phyloP scores from a whole-genome alignment of 2,113 vertebrate genomes.

The Rutilus rutilus region DNA sequence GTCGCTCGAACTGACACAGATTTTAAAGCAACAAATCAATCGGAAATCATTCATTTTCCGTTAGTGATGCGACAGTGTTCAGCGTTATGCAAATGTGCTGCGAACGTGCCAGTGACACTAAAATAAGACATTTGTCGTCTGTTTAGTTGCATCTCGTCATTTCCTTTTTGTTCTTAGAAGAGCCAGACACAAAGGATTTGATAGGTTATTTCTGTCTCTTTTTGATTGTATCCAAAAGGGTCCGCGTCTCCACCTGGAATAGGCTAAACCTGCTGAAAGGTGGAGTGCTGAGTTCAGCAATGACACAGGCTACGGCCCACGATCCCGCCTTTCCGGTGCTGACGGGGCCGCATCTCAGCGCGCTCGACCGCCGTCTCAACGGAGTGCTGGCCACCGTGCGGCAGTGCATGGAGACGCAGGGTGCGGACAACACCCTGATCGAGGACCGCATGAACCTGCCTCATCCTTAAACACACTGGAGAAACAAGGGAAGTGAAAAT shows the following conservation, averaged over 20 bases:
- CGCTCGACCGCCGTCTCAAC: conserved; percentile 88
- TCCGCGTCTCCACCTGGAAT: conserved; percentile 97
- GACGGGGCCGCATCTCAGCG: conserved; percentile 84
- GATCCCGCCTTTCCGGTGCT: conserved; percentile 91
- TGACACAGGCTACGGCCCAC: conserved; percentile 86
- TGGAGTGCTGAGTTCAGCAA: conserved; percentile 85
- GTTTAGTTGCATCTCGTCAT: background rate
- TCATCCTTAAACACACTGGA: conserved; percentile 74
- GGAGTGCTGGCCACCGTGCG: conserved; percentile 87
- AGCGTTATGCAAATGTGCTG: background rate
- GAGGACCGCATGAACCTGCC: conserved; percentile 97
- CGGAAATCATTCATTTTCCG: background rate
- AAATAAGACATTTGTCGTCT: too few species aligned
- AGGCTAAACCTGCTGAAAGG: conserved; percentile 88
- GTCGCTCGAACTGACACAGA: background rate
- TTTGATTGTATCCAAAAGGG: conserved; percentile 73
- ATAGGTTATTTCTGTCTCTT: background rate
- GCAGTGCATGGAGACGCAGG: conserved; percentile 94
- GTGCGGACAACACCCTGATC: conserved; percentile 88
- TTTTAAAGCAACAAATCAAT: background rate
- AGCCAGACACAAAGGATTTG: background rate
- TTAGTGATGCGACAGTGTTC: background rate
- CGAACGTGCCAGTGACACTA: background rate
- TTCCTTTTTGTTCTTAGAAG: background rate
- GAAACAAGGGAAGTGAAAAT: background rate